Evolutionary conservation across 23 tunicate genomes (phyloP), one percentile per base, ranked within the genome.

Genomic region (Trididemnum clinides): DNA sequence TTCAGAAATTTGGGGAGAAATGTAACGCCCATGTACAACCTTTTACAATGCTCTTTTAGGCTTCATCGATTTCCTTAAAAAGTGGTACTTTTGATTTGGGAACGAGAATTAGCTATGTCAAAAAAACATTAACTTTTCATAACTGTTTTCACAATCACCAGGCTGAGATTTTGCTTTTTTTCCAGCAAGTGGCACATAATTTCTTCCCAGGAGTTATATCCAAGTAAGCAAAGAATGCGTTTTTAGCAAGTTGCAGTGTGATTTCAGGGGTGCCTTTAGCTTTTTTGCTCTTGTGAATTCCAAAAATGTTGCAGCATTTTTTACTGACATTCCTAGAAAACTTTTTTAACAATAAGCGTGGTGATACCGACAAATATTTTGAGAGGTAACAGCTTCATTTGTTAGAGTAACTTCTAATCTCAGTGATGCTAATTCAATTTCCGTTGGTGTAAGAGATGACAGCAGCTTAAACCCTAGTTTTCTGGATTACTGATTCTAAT

Each of bases 231-330:
- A 20, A 4, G 31, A 6, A 3, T n/a, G 31, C 3, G 31, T 36
- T 6, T 66, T 66, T 66, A 66, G 37, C 75, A 3, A 66, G 75
- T 29, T 66, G 19, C 31, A 28, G 2, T 5, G 36, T 66, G 75
- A 66, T 66, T 66, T 66, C 75, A 28, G 37, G 37, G 6, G 37
- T 29, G 31, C 36, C 75, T 66, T 66, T 66, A 5, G 75, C 37
- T 31, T 32, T 66, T 66, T 66, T 66, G 75, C 75, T 37, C 31
- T 66, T 30, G n/a, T 66, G 37, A 31, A 66, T 66, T 36, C 37
- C 75, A 66, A 66, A 66, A 28, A 66, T 66, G 31, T 66, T 20
- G n/a, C 75, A 66, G 37, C 75, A 66, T 4, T 66, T 66, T 66
- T 31, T 66, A n/a, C 75, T 66, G 75, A 31, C 37, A 23, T 66